Evolutionary conservation across 2,888 invertebrate species (phyloP), one percentile per base, ranked within the genome.

Genomic region (Pemphredon lugubris): DNA sequence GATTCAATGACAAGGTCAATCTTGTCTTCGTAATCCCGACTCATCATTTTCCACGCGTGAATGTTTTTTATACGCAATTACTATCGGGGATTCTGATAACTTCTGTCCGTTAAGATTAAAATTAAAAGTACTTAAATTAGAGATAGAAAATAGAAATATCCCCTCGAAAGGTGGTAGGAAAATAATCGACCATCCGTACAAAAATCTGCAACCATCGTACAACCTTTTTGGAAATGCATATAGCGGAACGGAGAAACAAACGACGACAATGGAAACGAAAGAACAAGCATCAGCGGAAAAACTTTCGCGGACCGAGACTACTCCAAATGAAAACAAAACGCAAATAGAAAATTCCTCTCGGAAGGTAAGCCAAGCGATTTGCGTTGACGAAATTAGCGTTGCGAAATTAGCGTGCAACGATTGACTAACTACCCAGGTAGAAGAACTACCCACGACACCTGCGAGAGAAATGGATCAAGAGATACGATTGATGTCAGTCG

Each of bases 401-500:
- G 26, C 4, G 26, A 26, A 26, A 26, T 26, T 45, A 14, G 45
- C 11, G 1, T 16, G 2, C 37, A 18, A 23, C n/a, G 40, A 45
- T 34, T 39, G n/a, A 14, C 39, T 32, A 53, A 42, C 57, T 21
- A 6, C n/a, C n/a, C 26, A 79, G 77, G 21, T 53, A 23, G 74
- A 74, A 21, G 45, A 72, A 13, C 37, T 39, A 47, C 23, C 65
- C 13, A 4, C 42, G 20, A 26, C 51, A 14, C 11, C 58, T 14
- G 13, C 54, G 7, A 77, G 70, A 16, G 75, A 63, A 34, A 23
- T 42, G 7, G 44, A 47, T 16, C 59, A 65, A 45, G 55, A 51
- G 37, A 30, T 53, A 11, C 26, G 50, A 3, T 32, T 37, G 23
- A 5, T 23, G 72, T 75, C 87, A 30, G 63, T 86, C 20, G 91